phyloP scores from a whole-genome alignment of 2,888 invertebrate species.

The Amphimallon solstitiale region DNA sequence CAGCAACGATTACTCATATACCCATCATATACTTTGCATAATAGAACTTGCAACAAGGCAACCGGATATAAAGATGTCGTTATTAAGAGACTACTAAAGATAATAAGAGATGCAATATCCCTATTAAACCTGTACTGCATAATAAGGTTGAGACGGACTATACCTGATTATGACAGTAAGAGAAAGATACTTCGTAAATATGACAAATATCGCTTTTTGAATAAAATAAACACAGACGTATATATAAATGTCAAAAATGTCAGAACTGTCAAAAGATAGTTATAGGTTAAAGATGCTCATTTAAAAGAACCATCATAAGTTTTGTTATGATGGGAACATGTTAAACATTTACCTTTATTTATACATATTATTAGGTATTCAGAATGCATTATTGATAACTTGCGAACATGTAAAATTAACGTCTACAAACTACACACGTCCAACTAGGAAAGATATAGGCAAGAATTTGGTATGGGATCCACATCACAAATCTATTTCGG shows the following conservation, averaged over 20 bases:
- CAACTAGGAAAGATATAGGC: background rate
- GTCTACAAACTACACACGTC: background rate
- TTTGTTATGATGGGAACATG: conserved; percentile 13
- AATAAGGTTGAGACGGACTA: too few relatives aligned
- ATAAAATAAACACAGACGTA: background rate
- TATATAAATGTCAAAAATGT: conserved; percentile 1
- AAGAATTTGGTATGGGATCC: background rate
- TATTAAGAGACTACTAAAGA: too few relatives aligned
- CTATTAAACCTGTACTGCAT: too few relatives aligned
- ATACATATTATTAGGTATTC: background rate
- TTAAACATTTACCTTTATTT: conserved; percentile 2
- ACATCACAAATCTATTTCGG: background rate
- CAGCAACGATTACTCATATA: too few relatives aligned
- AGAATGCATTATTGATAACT: background rate
- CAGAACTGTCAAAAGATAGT: background rate
- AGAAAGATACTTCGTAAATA: too few relatives aligned
- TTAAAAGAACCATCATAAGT: background rate
- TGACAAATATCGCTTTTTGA: background rate
- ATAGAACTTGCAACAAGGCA: too few relatives aligned
- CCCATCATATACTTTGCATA: too few relatives aligned
- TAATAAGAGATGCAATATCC: too few relatives aligned
- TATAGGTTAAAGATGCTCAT: conserved; percentile 15
- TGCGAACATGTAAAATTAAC: background rate
- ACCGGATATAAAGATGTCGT: too few relatives aligned
- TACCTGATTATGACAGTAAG: too few relatives aligned